Percentiles rank a stretch among this genome's conserved stretches.
phyloP scores from a whole-genome alignment of 2,888 invertebrate species.

The Aspidiotus rigidus region DNA sequence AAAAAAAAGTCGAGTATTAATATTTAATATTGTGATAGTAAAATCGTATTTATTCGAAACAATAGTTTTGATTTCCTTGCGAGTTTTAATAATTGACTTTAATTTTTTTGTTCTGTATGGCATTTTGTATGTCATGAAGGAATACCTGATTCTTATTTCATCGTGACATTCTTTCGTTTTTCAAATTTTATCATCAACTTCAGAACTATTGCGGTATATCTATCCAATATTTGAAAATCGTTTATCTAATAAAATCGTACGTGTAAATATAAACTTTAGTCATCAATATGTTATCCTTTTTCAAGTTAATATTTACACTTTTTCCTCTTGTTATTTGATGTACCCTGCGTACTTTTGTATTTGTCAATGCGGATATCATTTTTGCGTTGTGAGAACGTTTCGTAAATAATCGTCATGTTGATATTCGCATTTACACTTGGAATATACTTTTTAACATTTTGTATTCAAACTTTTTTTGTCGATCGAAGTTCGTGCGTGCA shows the following conservation, averaged over 20 bases:
- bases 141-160: too few species aligned
- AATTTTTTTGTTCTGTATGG: too few species aligned
- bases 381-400: not conserved
- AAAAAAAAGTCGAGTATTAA: too few species aligned
- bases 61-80: too few species aligned
- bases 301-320: constrained; percentile 16
- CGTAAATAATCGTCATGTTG: not conserved
- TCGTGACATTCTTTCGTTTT: too few species aligned
- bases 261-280: constrained; percentile 1
- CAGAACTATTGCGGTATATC: too few species aligned
- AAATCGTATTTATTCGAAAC: too few species aligned
- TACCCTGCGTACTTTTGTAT: constrained; percentile 1
- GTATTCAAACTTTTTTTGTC: not conserved
- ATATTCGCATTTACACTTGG: not conserved
- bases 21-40: too few species aligned
- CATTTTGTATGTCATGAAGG: too few species aligned
- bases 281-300: constrained; percentile 10
- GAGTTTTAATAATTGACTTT: too few species aligned
- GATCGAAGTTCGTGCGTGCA: not conserved
- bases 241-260: not conserved
- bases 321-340: not conserved
- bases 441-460: constrained; percentile 2
- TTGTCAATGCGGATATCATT: not conserved
- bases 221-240: not conserved
- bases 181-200: too few species aligned